Evolutionary conservation across 2,888 invertebrate genomes (phyloP), one percentile per base, ranked within the genome.

Genomic region (Aphrophora alni): DNA sequence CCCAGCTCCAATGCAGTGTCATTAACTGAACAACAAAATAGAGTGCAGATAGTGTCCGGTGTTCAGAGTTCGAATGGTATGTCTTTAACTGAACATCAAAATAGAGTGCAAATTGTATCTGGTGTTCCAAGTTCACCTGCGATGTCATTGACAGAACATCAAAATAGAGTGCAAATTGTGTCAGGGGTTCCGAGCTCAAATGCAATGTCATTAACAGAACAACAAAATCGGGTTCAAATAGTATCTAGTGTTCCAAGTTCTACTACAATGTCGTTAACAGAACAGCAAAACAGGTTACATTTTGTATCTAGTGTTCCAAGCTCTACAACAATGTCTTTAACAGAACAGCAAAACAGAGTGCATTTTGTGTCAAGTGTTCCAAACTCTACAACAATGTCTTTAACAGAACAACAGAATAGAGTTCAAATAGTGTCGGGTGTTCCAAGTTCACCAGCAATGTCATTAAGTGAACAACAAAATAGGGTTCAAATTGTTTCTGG

Each of bases 401-500:
- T 79, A 26, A 81, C 82, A 25, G 78, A 79, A 51, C 78, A 79
- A 68, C 78, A 79, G n/a, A 84, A 84, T 75, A 78, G 83, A n/a
- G 83, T 84, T n/a, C 81, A 81, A 27, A 83, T 84, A n/a, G 84
- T 84, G 14, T 82, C 82, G n/a, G 80, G 80, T 25, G 83, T 83
- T 12, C 83, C 82, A n/a, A 83, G 81, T 78, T 76, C 77, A 27
- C 80, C 76, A n/a, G 71, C 82, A 8, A 76, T 83, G 74, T 82
- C 82, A 5, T 78, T 83, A 1, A 80, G 82, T 59, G 81, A 81
- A 27, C 82, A 82, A 25, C 85, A 85, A 78, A 85, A 84, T 79
- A 80, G 84, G 38, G 84, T 85, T 68, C 83, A 83, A 71, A 83
- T 85, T 26, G 83, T 84, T 77, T 84, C 82, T 25, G 84, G 83